Evolutionary conservation across 2,797 vertebrate species (phyloP).

Genomic region (Pterois miles): DNA sequence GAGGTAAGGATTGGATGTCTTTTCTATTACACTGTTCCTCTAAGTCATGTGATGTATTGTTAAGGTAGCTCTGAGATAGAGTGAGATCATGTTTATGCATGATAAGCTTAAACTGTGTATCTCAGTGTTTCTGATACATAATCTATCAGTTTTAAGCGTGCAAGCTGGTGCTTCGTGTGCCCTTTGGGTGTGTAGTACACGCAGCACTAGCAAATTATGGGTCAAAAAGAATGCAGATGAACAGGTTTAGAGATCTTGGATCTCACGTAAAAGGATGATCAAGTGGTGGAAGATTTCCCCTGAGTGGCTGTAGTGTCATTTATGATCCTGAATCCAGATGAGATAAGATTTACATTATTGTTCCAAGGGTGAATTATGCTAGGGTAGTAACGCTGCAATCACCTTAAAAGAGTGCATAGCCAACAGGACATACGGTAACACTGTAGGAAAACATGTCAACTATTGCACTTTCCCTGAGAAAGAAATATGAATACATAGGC

Average conservation of each 20-base stretch:
- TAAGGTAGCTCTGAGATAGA: background rate
- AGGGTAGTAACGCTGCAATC: too few relatives aligned
- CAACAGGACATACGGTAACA: too few relatives aligned
- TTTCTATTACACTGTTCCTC: background rate
- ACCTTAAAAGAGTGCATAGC: too few relatives aligned
- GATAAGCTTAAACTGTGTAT: background rate
- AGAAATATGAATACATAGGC: too few relatives aligned
- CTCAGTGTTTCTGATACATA: background rate
- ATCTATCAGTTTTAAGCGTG: background rate
- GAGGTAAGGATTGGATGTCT: constrained; percentile 43
- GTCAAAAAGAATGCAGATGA: constrained; percentile 67
- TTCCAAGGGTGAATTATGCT: too few relatives aligned
- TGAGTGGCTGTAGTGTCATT: background rate
- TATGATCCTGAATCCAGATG: background rate
- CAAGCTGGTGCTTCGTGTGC: background rate
- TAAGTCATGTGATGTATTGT: background rate
- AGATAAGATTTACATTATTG: too few relatives aligned
- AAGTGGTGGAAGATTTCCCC: background rate
- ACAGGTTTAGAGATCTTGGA: constrained; percentile 67
- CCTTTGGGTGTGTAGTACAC: constrained; percentile 32
- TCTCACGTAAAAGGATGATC: constrained; percentile 21
- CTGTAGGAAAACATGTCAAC: too few relatives aligned
- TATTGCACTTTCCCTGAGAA: too few relatives aligned
- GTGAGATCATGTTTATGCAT: background rate
- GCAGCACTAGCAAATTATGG: background rate